A percentile compares a stretch with the other conserved stretches of the same genome.
Conservation (phyloP, 2,797 vertebrate species). For the Hyperoplus immaculatus region DNA sequence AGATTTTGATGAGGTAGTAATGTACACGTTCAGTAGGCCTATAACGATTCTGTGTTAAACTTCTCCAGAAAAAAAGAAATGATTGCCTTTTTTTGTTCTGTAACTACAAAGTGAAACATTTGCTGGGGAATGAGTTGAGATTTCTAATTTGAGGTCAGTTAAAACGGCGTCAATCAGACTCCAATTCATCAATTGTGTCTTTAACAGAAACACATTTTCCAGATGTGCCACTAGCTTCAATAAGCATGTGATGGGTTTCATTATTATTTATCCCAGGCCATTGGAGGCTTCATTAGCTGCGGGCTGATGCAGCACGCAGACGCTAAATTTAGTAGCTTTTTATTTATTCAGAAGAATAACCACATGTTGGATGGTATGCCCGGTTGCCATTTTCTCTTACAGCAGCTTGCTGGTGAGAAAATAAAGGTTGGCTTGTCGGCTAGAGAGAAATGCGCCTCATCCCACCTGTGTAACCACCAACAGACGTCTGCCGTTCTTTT, state of each 20-base stretch:
- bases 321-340: conserved; percentile 76
- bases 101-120: background rate
- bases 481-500: conserved; percentile 57
- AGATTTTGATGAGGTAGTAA: background rate
- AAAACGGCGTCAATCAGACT: conserved; percentile 44
- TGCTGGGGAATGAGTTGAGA: conserved; percentile 4
- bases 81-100: conserved; percentile 1
- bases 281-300: conserved; percentile 78
- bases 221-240: conserved; percentile 69
- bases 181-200: conserved; percentile 64
- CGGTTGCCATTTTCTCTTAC: conserved; percentile 45
- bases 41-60: conserved; percentile 1
- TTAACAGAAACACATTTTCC: conserved; percentile 62
- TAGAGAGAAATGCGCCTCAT: conserved; percentile 55
- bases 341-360: conserved; percentile 74
- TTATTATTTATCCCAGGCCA: conserved; percentile 80
- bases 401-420: conserved; percentile 49
- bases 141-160: conserved; percentile 55
- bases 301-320: conserved; percentile 59
- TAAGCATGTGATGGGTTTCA: conserved; percentile 77
- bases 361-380: conserved; percentile 52
- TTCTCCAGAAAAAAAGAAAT: background rate
- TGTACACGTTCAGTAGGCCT: background rate
- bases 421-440: conserved; percentile 49
- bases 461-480: conserved; percentile 71